These are phyloP conservation scores for Cosmopolites sordidus DNA, from an alignment of 2,888 invertebrate species.

Conservation along the genomic window DNA sequence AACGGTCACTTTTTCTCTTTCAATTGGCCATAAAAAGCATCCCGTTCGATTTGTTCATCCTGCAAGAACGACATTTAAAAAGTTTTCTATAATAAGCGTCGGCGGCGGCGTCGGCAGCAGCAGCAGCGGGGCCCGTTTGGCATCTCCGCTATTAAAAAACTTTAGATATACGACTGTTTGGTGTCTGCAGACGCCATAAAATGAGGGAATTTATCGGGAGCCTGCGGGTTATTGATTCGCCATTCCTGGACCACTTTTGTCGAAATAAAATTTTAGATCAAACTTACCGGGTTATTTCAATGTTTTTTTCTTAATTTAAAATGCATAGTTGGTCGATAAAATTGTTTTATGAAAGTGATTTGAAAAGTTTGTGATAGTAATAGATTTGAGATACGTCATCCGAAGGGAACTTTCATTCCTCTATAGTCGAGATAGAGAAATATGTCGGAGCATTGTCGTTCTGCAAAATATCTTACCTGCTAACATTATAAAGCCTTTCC, in stretches of 20 bases:
- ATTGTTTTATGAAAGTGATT: too few relatives aligned
- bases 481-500: too few relatives aligned
- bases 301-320: too few relatives aligned
- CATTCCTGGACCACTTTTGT: conserved; percentile 36
- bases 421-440: too few relatives aligned
- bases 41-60: not conserved
- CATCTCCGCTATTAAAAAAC: conserved; percentile 43
- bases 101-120: conserved; percentile 3
- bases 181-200: conserved; percentile 15
- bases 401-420: too few relatives aligned
- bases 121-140: conserved; percentile 5
- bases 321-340: too few relatives aligned
- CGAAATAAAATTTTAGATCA: conserved; percentile 9
- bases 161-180: conserved; percentile 41
- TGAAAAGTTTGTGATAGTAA: too few relatives aligned
- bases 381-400: too few relatives aligned
- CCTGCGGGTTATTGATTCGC: conserved; percentile 42
- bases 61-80: conserved; percentile 33
- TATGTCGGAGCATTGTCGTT: too few relatives aligned
- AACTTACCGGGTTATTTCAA: not conserved
- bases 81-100: conserved; percentile 28
- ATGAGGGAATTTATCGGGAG: conserved; percentile 25
- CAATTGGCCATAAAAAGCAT: not conserved
- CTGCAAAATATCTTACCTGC: too few relatives aligned
- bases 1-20: too few relatives aligned